A percentile compares a stretch with the other conserved stretches of the same genome.
phyloP scores from a whole-genome alignment of 53 echinoderm and acorn worm species.

The Holothuria leucospilota region DNA sequence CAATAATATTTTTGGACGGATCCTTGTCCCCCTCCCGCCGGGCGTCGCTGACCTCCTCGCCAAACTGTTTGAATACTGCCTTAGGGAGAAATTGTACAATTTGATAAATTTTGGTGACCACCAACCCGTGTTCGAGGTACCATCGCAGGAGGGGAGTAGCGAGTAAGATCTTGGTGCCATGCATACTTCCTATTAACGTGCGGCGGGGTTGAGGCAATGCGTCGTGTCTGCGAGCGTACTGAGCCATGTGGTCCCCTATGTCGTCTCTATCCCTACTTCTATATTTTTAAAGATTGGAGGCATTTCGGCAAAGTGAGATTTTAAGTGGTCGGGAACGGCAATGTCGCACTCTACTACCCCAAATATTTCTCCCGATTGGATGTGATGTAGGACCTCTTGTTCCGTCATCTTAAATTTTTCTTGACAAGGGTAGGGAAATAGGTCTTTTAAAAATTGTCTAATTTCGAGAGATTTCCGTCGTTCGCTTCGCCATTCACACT shows the following conservation, averaged over 20 bases:
- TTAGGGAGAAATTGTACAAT: slow-evolving; percentile 2
- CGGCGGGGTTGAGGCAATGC: slow-evolving; percentile 13
- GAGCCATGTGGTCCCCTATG: slow-evolving; percentile 59
- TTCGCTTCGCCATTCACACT: slow-evolving; percentile 1
- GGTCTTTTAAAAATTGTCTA: neutral
- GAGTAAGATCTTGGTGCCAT: neutral
- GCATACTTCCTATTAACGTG: slow-evolving; percentile 5
- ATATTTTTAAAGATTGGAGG: slow-evolving; percentile 55
- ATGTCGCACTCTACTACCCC: slow-evolving; percentile 52
- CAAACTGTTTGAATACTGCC: slow-evolving; percentile 35
- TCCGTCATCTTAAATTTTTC: neutral
- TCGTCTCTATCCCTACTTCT: slow-evolving; percentile 6
- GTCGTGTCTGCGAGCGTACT: too few species aligned
- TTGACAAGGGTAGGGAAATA: slow-evolving; percentile 35
- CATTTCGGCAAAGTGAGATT: slow-evolving; percentile 17
- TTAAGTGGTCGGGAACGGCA: slow-evolving; percentile 2
- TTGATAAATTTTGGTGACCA: slow-evolving; percentile 20
- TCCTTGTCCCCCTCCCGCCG: slow-evolving; percentile 55
- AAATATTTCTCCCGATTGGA: too few species aligned
- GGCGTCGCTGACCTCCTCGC: slow-evolving; percentile 51
- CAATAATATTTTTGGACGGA: slow-evolving; percentile 31
- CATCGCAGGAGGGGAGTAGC: slow-evolving; percentile 44
- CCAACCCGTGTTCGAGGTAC: slow-evolving; percentile 54
- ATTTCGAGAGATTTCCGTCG: neutral
- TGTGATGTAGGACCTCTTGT: slow-evolving; percentile 29